Percentiles rank a stretch among this genome's conserved stretches.
Evolutionary conservation across 1,140 invertebrate genomes (phyloP).

Genomic region (Bombus impatiens): DNA sequence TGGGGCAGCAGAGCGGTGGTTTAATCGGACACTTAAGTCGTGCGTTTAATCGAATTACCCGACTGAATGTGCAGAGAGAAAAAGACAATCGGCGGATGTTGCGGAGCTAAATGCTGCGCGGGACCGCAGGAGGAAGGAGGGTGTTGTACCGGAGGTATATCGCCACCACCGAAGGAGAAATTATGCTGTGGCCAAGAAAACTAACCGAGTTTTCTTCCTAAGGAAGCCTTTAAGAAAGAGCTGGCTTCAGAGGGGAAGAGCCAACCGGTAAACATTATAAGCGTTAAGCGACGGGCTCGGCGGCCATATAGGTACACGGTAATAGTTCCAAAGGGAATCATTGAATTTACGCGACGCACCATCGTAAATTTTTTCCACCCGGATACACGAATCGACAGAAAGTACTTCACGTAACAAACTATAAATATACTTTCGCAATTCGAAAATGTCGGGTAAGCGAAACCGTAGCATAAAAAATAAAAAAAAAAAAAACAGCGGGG

Average conservation of each 20-base stretch:
- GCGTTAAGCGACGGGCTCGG: background rate
- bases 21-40: conserved; percentile 8
- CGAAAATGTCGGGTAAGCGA: background rate
- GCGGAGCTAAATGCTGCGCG: conserved; percentile 69
- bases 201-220: conserved; percentile 25
- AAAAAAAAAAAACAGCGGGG: background rate
- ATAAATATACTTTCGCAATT: too few relatives aligned
- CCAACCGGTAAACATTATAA: conserved; percentile 43
- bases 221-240: background rate
- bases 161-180: conserved; percentile 49
- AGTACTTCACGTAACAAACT: background rate
- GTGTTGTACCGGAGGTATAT: conserved; percentile 56
- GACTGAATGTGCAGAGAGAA: conserved; percentile 67
- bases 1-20: background rate
- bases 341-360: background rate
- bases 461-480: background rate
- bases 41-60: conserved; percentile 46
- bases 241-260: background rate
- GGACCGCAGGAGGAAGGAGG: conserved; percentile 63
- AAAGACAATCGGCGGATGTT: conserved; percentile 64
- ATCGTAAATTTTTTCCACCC: background rate
- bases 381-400: background rate
- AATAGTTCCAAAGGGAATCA: background rate
- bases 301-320: conserved; percentile 56
- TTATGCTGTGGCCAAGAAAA: conserved; percentile 60